Percentiles rank a stretch among this genome's conserved stretches.
phyloP scores from a whole-genome alignment of 1,140 invertebrate species.

The Lucilia cuprina region DNA sequence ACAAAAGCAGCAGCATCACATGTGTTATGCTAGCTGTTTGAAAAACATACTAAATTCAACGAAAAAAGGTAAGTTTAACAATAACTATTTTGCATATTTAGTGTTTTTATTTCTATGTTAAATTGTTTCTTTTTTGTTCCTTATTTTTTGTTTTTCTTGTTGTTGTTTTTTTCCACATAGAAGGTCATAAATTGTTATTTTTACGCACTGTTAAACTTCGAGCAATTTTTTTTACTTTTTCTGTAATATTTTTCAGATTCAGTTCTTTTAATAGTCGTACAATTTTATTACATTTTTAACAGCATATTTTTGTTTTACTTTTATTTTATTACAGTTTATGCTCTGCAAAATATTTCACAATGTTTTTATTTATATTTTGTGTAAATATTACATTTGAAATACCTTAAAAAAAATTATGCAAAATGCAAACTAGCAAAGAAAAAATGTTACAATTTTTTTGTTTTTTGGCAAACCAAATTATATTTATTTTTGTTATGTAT shows the following conservation, averaged over 20 bases:
- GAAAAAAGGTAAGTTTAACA: not conserved
- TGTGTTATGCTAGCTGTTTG: not conserved
- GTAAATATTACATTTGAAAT: too few species aligned
- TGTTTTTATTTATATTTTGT: not conserved
- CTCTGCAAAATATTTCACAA: not conserved
- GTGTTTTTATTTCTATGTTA: not conserved
- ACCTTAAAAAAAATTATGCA: too few species aligned
- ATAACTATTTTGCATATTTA: not conserved
- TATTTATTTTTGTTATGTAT: too few species aligned
- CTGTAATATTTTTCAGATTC: not conserved
- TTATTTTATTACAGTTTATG: too few species aligned
- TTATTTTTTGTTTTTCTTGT: not conserved
- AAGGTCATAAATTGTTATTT: conserved; percentile 12
- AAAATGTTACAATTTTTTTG: too few species aligned
- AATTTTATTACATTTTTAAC: conserved; percentile 4
- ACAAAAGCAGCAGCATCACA: conserved; percentile 9
- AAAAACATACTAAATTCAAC: not conserved
- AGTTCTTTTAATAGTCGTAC: not conserved
- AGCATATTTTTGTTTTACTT: not conserved
- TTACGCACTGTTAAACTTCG: conserved; percentile 7
- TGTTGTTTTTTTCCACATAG: not conserved
- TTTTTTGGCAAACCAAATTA: too few species aligned
- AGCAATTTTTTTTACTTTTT: not conserved
- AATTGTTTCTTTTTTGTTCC: not conserved
- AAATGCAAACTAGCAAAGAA: too few species aligned